These are phyloP conservation scores for Drosophila truncata DNA, from an alignment of 1,140 invertebrate species.

Conservation along the genomic window DNA sequence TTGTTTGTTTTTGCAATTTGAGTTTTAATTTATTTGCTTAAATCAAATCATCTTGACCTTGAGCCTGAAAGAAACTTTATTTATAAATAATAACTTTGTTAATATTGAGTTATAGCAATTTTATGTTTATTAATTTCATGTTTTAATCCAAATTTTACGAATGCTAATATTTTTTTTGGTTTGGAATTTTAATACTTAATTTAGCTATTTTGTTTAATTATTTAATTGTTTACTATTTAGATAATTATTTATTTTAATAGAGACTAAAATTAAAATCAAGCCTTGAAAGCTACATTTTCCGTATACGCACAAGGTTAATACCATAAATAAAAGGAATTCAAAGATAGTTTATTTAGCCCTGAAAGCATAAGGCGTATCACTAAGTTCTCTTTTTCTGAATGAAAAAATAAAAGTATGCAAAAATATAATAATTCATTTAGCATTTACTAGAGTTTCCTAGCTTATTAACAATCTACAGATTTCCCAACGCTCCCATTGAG, in stretches of 20 bases:
- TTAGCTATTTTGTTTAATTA: not conserved
- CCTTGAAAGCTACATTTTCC: not conserved
- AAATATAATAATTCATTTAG: not conserved
- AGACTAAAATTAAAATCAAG: not conserved
- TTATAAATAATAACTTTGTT: too few relatives aligned
- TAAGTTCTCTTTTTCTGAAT: not conserved
- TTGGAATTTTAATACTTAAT: not conserved
- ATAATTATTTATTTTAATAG: not conserved
- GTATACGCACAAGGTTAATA: not conserved
- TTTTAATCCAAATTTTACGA: not conserved
- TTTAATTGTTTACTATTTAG: not conserved
- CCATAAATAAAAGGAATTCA: not conserved
- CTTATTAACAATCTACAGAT: not conserved
- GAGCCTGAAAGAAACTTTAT: too few relatives aligned
- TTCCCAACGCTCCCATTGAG: slow-evolving; percentile 8
- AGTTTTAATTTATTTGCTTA: too few relatives aligned
- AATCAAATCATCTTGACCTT: too few relatives aligned
- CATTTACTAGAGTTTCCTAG: not conserved
- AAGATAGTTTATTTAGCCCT: slow-evolving; percentile 2
- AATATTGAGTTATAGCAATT: too few relatives aligned
- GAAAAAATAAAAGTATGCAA: not conserved
- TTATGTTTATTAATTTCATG: not conserved
- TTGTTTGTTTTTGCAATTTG: too few relatives aligned
- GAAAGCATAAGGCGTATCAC: not conserved
- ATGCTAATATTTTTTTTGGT: not conserved